Evolutionary conservation across 2,113 vertebrate genomes (phyloP).

Genomic region (Eretmochelys imbricata): DNA sequence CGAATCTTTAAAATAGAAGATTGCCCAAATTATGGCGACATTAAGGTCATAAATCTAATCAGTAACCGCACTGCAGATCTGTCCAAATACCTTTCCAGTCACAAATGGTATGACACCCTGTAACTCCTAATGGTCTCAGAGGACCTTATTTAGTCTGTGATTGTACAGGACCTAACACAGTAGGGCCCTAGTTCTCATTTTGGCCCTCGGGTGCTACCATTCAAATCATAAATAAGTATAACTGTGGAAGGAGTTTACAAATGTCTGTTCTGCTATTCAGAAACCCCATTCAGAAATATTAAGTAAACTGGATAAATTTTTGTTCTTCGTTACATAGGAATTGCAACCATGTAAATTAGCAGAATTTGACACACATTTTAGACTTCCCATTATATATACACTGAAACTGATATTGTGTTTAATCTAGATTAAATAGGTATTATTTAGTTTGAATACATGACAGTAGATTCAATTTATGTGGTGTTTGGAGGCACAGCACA

Average conservation of each 20-base stretch:
- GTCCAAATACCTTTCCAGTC: not conserved
- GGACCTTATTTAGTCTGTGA: not conserved
- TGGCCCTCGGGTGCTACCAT: not conserved
- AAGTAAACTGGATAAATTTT: not conserved
- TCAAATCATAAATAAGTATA: not conserved
- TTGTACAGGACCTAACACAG: not conserved
- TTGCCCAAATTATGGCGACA: not conserved
- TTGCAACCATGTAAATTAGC: not conserved
- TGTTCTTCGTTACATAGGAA: rapidly evolving
- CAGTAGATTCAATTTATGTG: rapidly evolving
- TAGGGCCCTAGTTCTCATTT: not conserved
- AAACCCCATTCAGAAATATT: rapidly evolving
- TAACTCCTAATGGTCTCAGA: not conserved
- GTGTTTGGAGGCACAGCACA: not conserved
- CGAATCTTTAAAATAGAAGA: not conserved
- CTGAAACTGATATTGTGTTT: not conserved
- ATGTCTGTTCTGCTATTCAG: not conserved
- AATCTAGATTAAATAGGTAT: not conserved
- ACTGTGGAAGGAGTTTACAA: not conserved
- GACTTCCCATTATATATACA: rapidly evolving
- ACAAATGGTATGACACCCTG: not conserved
- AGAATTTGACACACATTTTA: rapidly evolving
- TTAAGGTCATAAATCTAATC: not conserved
- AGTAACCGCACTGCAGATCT: not conserved
- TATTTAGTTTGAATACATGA: not conserved